A percentile compares a stretch with the other conserved stretches of the same genome.
Conservation (phyloP, 2,888 invertebrate species). For the Sesia apiformis region DNA sequence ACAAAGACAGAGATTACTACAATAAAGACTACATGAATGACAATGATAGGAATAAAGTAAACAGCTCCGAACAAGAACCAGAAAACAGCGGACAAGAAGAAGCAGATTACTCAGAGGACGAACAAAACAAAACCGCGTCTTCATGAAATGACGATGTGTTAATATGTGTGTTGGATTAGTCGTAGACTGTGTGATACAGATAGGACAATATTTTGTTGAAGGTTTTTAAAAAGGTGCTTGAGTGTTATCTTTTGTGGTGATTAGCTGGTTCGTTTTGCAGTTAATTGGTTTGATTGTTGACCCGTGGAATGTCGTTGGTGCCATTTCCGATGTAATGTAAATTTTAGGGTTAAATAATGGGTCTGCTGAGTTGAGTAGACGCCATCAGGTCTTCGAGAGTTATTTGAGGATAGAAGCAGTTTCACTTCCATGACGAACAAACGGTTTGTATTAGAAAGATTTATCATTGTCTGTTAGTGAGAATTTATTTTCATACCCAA, state of each 20-base stretch:
- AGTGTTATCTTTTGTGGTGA: slow-evolving; percentile 66
- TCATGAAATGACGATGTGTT: slow-evolving; percentile 47
- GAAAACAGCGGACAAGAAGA: slow-evolving; percentile 55
- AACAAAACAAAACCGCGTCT: slow-evolving; percentile 42
- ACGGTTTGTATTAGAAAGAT: neutral
- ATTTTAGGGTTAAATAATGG: slow-evolving; percentile 33
- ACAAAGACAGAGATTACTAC: slow-evolving; percentile 41
- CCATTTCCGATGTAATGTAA: slow-evolving; percentile 63
- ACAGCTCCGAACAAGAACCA: slow-evolving; percentile 37
- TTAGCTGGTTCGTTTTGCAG: slow-evolving; percentile 44
- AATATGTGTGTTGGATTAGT: slow-evolving; percentile 27
- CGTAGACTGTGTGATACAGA: slow-evolving; percentile 26
- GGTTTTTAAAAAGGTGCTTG: slow-evolving; percentile 64
- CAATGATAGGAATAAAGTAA: slow-evolving; percentile 35
- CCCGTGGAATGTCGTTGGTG: slow-evolving; percentile 72
- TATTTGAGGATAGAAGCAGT: neutral
- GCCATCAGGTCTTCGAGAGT: neutral
- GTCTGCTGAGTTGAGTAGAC: neutral
- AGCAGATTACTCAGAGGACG: slow-evolving; percentile 66
- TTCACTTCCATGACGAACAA: neutral
- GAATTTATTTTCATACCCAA: slow-evolving; percentile 33
- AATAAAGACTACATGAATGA: slow-evolving; percentile 40
- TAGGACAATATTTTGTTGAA: slow-evolving; percentile 55
- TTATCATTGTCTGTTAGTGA: slow-evolving; percentile 23
- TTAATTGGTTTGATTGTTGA: slow-evolving; percentile 58